A percentile compares a stretch with the other conserved stretches of the same genome.
These are phyloP conservation scores for Spodoptera littoralis DNA, from an alignment of 2,888 invertebrate species.

Conservation along the genomic window DNA sequence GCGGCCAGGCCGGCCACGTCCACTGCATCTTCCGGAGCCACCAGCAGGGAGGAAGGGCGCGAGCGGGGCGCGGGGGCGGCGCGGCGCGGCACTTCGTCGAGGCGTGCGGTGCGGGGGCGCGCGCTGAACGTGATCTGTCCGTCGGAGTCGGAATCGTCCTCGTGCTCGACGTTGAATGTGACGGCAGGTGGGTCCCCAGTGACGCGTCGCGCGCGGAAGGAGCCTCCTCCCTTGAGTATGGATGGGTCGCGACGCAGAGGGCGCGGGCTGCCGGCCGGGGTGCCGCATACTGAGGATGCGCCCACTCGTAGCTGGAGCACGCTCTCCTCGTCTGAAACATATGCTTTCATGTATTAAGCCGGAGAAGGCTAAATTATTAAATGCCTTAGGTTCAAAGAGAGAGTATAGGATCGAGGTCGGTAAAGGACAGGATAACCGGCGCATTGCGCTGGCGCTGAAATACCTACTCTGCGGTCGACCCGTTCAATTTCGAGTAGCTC, in stretches of 20 bases:
- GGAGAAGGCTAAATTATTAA: slow-evolving; percentile 24
- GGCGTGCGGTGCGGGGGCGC: slow-evolving; percentile 64
- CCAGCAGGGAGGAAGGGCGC: slow-evolving; percentile 75
- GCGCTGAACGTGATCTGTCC: slow-evolving; percentile 84
- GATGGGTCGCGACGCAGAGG: slow-evolving; percentile 73
- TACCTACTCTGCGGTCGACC: slow-evolving; percentile 36
- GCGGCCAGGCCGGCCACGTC: slow-evolving; percentile 55
- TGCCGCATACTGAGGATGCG: slow-evolving; percentile 52
- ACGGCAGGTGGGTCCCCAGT: slow-evolving; percentile 76
- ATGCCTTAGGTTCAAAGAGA: slow-evolving; percentile 25
- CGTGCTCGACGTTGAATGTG: slow-evolving; percentile 86
- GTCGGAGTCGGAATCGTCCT: slow-evolving; percentile 79
- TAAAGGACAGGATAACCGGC: slow-evolving; percentile 40
- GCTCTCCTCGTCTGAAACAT: slow-evolving; percentile 81
- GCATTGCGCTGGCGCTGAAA: slow-evolving; percentile 1
- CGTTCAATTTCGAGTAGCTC: slow-evolving; percentile 33
- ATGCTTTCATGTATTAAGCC: slow-evolving; percentile 56
- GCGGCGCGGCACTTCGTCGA: slow-evolving; percentile 62
- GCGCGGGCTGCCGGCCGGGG: slow-evolving; percentile 69
- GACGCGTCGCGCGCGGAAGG: slow-evolving; percentile 69
- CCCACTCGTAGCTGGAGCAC: slow-evolving; percentile 69
- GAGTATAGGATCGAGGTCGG: slow-evolving; percentile 19
- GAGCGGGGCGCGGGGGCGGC: slow-evolving; percentile 61
- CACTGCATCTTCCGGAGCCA: slow-evolving; percentile 65
- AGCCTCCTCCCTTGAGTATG: slow-evolving; percentile 73